phyloP scores from a whole-genome alignment of 2,888 invertebrate genomes.

The Syrista parreyssii region DNA sequence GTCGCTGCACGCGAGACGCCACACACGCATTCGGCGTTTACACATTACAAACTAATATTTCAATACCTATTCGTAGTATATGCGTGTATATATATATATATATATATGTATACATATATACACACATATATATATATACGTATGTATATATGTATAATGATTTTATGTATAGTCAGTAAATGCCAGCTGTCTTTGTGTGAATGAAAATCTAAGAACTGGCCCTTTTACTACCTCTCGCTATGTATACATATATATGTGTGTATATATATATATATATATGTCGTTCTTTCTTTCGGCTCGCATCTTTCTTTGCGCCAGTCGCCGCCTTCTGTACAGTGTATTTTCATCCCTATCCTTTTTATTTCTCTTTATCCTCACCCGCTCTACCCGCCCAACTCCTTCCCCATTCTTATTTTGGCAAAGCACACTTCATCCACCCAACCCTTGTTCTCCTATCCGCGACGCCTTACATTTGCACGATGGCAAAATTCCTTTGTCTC shows the following conservation, averaged over 20 bases:
- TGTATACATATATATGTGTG: background rate
- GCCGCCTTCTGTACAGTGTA: slow-evolving; percentile 6
- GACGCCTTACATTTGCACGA: background rate
- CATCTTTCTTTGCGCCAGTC: slow-evolving; percentile 27
- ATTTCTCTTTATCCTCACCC: background rate
- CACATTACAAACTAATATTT: slow-evolving; percentile 16
- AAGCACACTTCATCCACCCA: background rate
- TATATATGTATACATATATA: background rate
- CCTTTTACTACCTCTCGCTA: slow-evolving; percentile 12
- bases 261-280: background rate
- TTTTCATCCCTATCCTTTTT: background rate
- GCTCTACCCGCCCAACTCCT: background rate
- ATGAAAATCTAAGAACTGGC: slow-evolving; percentile 28
- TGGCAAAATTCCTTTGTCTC: background rate
- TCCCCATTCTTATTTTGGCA: background rate
- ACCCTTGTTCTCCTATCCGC: background rate
- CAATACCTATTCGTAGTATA: slow-evolving; percentile 5
- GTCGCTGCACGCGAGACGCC: background rate
- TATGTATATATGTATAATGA: slow-evolving; percentile 3
- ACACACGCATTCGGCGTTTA: background rate
- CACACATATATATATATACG: background rate
- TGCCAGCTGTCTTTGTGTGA: slow-evolving; percentile 22
- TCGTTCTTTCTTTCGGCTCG: slow-evolving; percentile 11
- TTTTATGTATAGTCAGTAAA: slow-evolving; percentile 20
- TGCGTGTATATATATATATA: background rate